Conservation (phyloP, 2,888 invertebrate genomes). For the Cyaniris semiargus region DNA sequence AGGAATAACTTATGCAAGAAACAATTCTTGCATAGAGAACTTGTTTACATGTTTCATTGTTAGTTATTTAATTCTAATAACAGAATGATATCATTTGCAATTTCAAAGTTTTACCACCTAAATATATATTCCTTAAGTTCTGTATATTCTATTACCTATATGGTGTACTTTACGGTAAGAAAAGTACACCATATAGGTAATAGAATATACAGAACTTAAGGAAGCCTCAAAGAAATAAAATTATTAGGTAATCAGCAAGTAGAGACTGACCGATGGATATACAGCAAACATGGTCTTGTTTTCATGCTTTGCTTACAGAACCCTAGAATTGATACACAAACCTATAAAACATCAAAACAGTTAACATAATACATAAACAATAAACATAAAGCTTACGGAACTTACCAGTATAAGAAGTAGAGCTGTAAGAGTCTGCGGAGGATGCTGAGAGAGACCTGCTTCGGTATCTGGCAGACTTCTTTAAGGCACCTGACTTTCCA, state of each 20-base stretch:
- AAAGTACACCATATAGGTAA: background rate
- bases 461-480: constrained; percentile 92
- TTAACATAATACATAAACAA: background rate
- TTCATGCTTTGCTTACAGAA: background rate
- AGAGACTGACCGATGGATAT: background rate
- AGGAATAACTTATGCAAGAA: background rate
- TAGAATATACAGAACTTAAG: too few relatives aligned
- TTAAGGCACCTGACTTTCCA: constrained; percentile 86
- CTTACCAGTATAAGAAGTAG: constrained; percentile 84
- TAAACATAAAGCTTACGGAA: constrained; percentile 36
- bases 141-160: too few relatives aligned
- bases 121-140: background rate
- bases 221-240: too few relatives aligned
- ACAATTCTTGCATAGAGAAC: background rate
- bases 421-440: constrained; percentile 97
- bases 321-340: background rate
- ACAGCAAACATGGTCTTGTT: background rate
- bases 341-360: background rate
- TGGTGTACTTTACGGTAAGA: background rate
- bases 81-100: background rate
- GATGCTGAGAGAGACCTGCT: constrained; percentile 96
- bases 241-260: too few relatives aligned
- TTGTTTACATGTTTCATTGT: background rate
- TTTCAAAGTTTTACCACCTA: background rate
- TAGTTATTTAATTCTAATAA: too few relatives aligned